A percentile compares a stretch with the other conserved stretches of the same genome.
phyloP scores from a whole-genome alignment of 2,888 invertebrate genomes.

The Cheilosia pagana region DNA sequence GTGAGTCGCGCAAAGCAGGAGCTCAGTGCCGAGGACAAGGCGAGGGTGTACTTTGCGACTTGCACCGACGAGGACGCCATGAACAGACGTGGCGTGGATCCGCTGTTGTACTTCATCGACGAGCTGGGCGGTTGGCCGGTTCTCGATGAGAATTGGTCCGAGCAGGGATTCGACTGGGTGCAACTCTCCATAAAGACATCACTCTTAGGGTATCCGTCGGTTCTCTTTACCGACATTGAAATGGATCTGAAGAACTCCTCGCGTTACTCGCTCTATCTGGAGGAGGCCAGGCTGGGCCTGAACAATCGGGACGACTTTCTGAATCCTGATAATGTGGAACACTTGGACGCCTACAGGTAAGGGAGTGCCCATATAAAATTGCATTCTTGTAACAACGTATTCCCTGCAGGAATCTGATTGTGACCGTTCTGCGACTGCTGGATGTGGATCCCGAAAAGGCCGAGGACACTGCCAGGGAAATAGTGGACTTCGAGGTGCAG shows the following conservation, averaged over 20 bases:
- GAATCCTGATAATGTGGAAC: conserved; percentile 42
- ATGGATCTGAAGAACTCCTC: conserved; percentile 64
- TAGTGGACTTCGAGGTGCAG: conserved; percentile 76
- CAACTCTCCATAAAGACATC: conserved; percentile 55
- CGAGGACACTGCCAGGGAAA: conserved; percentile 69
- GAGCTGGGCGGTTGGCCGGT: conserved; percentile 71
- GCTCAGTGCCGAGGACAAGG: conserved; percentile 64
- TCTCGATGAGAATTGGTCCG: conserved; percentile 69
- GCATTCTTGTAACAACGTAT: too few relatives aligned
- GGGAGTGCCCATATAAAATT: not conserved
- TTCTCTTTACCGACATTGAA: conserved; percentile 50
- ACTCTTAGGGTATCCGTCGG: conserved; percentile 22
- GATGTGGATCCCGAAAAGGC: conserved; percentile 68
- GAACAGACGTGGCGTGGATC: conserved; percentile 56
- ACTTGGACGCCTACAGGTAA: conserved; percentile 69
- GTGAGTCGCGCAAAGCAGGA: conserved; percentile 28
- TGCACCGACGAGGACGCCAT: conserved; percentile 61
- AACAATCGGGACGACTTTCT: conserved; percentile 66
- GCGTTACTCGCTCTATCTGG: conserved; percentile 58
- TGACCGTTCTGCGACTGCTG: conserved; percentile 63
- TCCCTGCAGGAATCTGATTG: conserved; percentile 53
- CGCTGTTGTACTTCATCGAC: conserved; percentile 68
- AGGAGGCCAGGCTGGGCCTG: conserved; percentile 53
- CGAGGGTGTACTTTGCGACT: conserved; percentile 54
- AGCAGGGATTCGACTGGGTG: conserved; percentile 62